Percentiles rank a stretch among this genome's conserved stretches.
phyloP scores from a whole-genome alignment of 2,888 invertebrate genomes.

The Yponomeuta evonymella region DNA sequence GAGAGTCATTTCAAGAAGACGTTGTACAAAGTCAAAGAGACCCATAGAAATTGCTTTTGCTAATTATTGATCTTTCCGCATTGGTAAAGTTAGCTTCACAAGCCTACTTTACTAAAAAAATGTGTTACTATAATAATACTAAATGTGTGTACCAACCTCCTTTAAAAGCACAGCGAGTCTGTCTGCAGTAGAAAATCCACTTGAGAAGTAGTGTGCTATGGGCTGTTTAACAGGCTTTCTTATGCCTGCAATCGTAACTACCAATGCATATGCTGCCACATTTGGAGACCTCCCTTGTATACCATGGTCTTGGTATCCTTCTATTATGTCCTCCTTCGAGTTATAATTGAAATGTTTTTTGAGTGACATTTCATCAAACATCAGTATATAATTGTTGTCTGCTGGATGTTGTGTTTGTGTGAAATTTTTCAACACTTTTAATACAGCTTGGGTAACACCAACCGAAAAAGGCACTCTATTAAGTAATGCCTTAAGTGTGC shows the following conservation, averaged over 20 bases:
- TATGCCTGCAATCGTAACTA: conserved; percentile 17
- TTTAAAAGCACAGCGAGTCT: conserved; percentile 21
- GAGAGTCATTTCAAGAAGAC: too few species aligned
- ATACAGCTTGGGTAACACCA: background rate
- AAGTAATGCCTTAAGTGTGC: conserved; percentile 1
- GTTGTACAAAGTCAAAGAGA: too few species aligned
- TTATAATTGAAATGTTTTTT: conserved; percentile 10
- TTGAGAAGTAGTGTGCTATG: conserved; percentile 20
- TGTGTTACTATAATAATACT: too few species aligned
- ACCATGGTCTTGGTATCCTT: conserved; percentile 16
- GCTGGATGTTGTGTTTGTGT: background rate
- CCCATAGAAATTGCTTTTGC: too few species aligned
- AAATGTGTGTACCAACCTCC: conserved; percentile 18
- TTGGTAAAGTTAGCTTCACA: too few species aligned
- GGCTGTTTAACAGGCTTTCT: conserved; percentile 21
- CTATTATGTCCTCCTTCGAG: background rate
- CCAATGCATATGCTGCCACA: conserved; percentile 5
- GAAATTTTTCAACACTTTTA: background rate
- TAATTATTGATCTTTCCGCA: too few species aligned
- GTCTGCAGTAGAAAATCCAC: conserved; percentile 19
- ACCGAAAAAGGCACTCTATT: background rate
- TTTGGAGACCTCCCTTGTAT: background rate
- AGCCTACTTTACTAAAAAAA: too few species aligned
- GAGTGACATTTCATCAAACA: conserved; percentile 13
- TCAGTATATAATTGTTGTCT: conserved; percentile 1